phyloP scores from a whole-genome alignment of 2,113 vertebrate species.

The Corvus hawaiiensis region DNA sequence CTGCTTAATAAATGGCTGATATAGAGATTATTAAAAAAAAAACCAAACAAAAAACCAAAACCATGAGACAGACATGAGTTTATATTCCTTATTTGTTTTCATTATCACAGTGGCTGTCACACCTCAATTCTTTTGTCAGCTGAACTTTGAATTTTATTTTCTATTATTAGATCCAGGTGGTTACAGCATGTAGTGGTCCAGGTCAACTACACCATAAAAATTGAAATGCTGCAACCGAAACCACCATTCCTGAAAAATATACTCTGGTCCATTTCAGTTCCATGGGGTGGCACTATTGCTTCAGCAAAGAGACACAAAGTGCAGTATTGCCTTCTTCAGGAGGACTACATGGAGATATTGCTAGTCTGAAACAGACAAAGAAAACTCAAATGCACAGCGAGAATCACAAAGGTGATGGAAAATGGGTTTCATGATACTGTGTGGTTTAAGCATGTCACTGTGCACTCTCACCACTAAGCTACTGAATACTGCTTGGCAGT shows the following conservation, averaged over 20 bases:
- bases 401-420: neutral
- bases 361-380: neutral
- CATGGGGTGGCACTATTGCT: slow-evolving; percentile 31
- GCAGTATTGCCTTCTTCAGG: neutral
- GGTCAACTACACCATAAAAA: neutral
- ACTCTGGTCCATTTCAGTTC: neutral
- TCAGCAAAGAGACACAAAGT: neutral
- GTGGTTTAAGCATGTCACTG: neutral
- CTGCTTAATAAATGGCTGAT: neutral
- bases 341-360: neutral
- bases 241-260: neutral
- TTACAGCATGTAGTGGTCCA: neutral
- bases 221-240: neutral
- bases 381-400: neutral
- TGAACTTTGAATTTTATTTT: neutral
- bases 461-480: neutral
- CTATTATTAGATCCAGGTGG: neutral
- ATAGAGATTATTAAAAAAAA: neutral
- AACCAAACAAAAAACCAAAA: neutral
- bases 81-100: neutral
- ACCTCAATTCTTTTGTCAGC: neutral
- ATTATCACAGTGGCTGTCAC: neutral
- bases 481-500: neutral
- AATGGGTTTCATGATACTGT: neutral
- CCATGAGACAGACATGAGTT: accelerated